Base-by-base conservation (phyloP, 2,113 vertebrate genomes). In the Illadopsis cleaveri region DNA sequence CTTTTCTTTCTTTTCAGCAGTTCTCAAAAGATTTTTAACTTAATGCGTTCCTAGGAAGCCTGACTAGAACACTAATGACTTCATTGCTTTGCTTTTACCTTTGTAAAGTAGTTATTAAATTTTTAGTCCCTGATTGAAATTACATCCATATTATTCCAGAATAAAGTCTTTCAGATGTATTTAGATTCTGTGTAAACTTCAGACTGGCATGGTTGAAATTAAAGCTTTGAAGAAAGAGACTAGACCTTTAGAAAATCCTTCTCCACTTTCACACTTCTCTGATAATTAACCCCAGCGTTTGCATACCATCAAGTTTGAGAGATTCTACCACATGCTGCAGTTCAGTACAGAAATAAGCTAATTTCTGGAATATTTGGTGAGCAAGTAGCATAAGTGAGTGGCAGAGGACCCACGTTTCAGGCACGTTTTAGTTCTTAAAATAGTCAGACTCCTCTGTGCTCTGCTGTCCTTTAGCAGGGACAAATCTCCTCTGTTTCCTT, bases 51-150 rank as follows among this genome's bases (percentile, higher is more conserved):
- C 54, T 75, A 64, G 64, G 89, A 94, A 92, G 54, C 58, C 81
- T 76, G 78, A 65, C 71, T 81, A 69, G 94, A 93, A 81, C 81
- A 81, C 44, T 96, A 94, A 96, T 82, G 82, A 79, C 82, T 90
- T 86, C 76, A n/a, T 56, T 90, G 76, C 90, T 86, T 93, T 90
- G 40, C 68, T 89, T 95, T 96, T 90, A 92, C 96, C 72, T 89
- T 90, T 93, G 40, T 94, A 82, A 95, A 95, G 69, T 45, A 80
- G 72, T 86, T 95, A 91, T 91, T 95, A 96, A 84, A 83, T 86
- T 92, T 96, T 96, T 84, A 93, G 86, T 57, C 69, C 33, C 33
- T 69, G 79, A 76, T 94, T 92, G 90, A 96, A 96, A 96, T 96
- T 92, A 75, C 37, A 83, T 95, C 85, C 86, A 76, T 96, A 60